Conservation (phyloP, 2,888 invertebrate species). For the Drosophila meridionalis region DNA sequence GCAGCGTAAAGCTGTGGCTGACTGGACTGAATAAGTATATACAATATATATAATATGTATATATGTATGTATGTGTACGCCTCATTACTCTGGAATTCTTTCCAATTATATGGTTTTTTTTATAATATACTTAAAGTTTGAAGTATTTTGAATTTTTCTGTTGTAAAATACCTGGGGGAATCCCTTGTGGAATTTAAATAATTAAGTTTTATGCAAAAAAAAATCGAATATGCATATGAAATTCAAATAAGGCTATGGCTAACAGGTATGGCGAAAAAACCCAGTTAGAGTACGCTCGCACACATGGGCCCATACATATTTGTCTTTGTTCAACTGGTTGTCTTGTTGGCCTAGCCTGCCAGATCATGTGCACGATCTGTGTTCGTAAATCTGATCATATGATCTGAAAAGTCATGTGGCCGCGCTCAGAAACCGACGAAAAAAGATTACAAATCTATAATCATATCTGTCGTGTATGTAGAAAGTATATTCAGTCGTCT, state of each 20-base stretch:
- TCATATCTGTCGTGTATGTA: background rate
- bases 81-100: background rate
- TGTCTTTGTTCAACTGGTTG: conserved; percentile 34
- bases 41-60: background rate
- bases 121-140: background rate
- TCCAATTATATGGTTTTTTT: background rate
- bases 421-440: conserved; percentile 18
- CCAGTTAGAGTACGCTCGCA: conserved; percentile 12
- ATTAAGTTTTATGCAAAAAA: conserved; percentile 5
- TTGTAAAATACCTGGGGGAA: conserved; percentile 14
- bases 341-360: conserved; percentile 17
- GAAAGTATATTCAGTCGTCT: background rate
- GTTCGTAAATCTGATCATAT: conserved; percentile 26
- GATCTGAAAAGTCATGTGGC: conserved; percentile 47
- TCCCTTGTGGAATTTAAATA: conserved; percentile 31
- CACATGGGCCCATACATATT: conserved; percentile 21
- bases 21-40: background rate
- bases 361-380: conserved; percentile 47
- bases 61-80: background rate
- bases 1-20: background rate
- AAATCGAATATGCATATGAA: conserved; percentile 19
- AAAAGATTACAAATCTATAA: conserved; percentile 11
- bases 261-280: conserved; percentile 31
- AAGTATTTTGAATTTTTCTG: background rate
- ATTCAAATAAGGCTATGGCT: background rate